Evolutionary conservation across 1,140 invertebrate genomes (phyloP).

Genomic region (Zaprionus lachaisei): DNA sequence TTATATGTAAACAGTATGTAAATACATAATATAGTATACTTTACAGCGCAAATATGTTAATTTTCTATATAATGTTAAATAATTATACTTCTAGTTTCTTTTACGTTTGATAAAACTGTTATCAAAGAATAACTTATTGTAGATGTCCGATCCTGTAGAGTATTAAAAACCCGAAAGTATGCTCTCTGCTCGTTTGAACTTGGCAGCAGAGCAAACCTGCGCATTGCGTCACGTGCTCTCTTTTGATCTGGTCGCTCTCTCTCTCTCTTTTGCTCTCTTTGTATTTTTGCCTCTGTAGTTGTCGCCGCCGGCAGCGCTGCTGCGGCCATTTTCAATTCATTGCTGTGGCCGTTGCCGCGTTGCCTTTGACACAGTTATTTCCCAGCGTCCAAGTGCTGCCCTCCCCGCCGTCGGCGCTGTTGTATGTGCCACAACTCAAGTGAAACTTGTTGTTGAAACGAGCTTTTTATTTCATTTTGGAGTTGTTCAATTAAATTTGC

Average conservation of each 20-base stretch:
- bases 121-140: neutral
- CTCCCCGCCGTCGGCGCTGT: neutral
- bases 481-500: constrained; percentile 74
- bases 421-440: constrained; percentile 15
- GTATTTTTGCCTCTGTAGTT: constrained; percentile 45
- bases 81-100: neutral
- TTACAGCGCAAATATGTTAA: neutral
- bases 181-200: neutral
- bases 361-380: constrained; percentile 76
- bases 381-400: constrained; percentile 32
- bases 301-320: constrained; percentile 58
- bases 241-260: constrained; percentile 27
- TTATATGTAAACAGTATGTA: too few species aligned
- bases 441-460: constrained; percentile 53
- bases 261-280: constrained; percentile 28
- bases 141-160: neutral
- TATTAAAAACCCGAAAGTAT: neutral
- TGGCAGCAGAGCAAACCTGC: constrained; percentile 43
- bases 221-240: constrained; percentile 34
- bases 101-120: neutral
- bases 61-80: neutral
- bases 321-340: constrained; percentile 72
- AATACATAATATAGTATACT: neutral
- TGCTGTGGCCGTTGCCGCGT: constrained; percentile 54
- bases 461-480: constrained; percentile 57